Conservation (phyloP, 2,888 invertebrate species). For the Aleiodes testaceus region DNA sequence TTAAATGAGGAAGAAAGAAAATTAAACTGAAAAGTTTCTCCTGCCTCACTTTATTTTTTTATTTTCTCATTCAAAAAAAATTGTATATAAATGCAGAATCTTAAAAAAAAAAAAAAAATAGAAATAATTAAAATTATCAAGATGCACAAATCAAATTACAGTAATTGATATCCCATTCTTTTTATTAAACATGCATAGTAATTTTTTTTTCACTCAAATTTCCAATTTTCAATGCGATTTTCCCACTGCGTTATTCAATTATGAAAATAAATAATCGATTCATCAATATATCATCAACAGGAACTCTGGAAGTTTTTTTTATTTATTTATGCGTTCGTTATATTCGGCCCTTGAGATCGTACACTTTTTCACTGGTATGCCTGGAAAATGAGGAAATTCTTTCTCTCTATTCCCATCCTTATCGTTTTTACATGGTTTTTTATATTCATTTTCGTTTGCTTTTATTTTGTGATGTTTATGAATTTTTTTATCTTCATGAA, state of each 20-base stretch:
- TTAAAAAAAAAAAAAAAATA: not conserved
- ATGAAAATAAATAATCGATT: not conserved
- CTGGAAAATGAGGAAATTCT: conserved; percentile 60
- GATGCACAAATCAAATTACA: conserved; percentile 28
- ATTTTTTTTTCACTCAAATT: too few species aligned
- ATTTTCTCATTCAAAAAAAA: not conserved
- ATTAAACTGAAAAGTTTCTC: conserved; percentile 5
- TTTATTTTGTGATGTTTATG: conserved; percentile 33
- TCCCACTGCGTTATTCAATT: too few species aligned
- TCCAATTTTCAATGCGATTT: not conserved
- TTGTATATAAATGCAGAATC: not conserved
- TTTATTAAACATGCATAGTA: conserved; percentile 1
- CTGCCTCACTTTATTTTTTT: too few species aligned
- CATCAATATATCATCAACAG: conserved; percentile 17
- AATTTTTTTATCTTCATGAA: conserved; percentile 42
- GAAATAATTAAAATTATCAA: conserved; percentile 15
- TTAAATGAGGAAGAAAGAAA: too few species aligned
- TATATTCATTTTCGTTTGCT: conserved; percentile 24
- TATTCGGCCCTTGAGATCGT: conserved; percentile 68
- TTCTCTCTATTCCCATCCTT: conserved; percentile 48
- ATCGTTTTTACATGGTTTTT: conserved; percentile 22
- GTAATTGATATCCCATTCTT: conserved; percentile 23
- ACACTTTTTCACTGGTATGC: conserved; percentile 68
- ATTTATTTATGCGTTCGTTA: conserved; percentile 49
- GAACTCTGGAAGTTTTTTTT: conserved; percentile 8